Conservation (phyloP, 2,888 invertebrate species). For the Laothoe populi region DNA sequence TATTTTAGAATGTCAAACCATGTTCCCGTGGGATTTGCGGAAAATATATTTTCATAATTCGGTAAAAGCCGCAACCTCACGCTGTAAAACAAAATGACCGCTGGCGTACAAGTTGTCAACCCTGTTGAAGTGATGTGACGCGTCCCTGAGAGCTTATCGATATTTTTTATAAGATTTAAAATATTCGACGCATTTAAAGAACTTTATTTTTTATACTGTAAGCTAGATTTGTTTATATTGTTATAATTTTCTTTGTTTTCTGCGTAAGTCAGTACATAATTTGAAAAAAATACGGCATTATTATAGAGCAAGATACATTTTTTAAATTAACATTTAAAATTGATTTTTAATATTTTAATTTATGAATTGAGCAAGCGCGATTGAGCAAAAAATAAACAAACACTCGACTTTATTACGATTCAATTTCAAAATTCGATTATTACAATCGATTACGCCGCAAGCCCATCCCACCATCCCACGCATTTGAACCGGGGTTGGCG, state of each 20-base stretch:
- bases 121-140: slow-evolving; percentile 48
- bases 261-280: too few species aligned
- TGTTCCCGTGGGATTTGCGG: slow-evolving; percentile 41
- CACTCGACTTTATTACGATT: not conserved
- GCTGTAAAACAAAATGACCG: slow-evolving; percentile 70
- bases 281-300: too few species aligned
- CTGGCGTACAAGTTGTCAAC: slow-evolving; percentile 60
- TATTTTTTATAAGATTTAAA: slow-evolving; percentile 27
- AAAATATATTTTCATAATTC: slow-evolving; percentile 56
- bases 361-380: too few species aligned
- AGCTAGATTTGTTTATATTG: too few species aligned
- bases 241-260: too few species aligned
- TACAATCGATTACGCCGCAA: slow-evolving; percentile 34
- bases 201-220: too few species aligned
- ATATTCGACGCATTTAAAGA: not conserved
- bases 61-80: slow-evolving; percentile 45
- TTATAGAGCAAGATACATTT: too few species aligned
- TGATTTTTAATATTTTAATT: too few species aligned
- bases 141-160: slow-evolving; percentile 31
- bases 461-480: slow-evolving; percentile 54
- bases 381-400: not conserved
- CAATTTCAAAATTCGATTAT: not conserved
- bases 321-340: too few species aligned
- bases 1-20: slow-evolving; percentile 46
- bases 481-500: slow-evolving; percentile 52